phyloP scores from a whole-genome alignment of 2,888 invertebrate genomes.

The Imbricaverruca yamaguchii region DNA sequence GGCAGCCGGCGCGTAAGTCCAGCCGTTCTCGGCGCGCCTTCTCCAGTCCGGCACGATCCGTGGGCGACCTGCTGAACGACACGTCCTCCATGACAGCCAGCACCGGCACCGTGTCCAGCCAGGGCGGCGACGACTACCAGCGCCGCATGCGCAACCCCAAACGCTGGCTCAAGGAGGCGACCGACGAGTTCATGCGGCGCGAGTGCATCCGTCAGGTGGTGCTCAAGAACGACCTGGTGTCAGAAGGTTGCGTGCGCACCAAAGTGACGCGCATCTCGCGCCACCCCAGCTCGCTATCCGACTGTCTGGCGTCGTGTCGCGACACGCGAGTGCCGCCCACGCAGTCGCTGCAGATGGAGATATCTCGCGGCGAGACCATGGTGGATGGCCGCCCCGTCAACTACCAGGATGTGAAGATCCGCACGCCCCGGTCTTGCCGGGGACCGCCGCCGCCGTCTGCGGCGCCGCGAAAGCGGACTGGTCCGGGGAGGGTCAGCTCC shows the following conservation, averaged over 20 bases:
- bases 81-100: not conserved
- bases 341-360: not conserved
- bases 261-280: slow-evolving; percentile 15
- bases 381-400: not conserved
- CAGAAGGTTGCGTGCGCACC: not conserved
- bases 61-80: slow-evolving; percentile 3
- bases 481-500: no score
- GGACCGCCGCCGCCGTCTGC: not conserved
- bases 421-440: not conserved
- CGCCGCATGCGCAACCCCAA: not conserved
- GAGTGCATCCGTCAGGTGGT: slow-evolving; percentile 2
- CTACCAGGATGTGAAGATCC: slow-evolving; percentile 9
- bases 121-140: not conserved
- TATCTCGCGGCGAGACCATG: not conserved
- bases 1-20: not conserved
- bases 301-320: not conserved
- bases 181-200: slow-evolving; percentile 14
- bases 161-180: not conserved
- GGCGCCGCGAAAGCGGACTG: not conserved
- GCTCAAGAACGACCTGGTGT: slow-evolving; percentile 12
- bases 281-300: not conserved
- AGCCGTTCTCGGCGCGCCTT: not conserved
- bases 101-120: not conserved
- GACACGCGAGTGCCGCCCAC: not conserved
- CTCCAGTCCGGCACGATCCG: not conserved